phyloP scores from a whole-genome alignment of 1,140 invertebrate genomes.

The Maconellicoccus hirsutus region DNA sequence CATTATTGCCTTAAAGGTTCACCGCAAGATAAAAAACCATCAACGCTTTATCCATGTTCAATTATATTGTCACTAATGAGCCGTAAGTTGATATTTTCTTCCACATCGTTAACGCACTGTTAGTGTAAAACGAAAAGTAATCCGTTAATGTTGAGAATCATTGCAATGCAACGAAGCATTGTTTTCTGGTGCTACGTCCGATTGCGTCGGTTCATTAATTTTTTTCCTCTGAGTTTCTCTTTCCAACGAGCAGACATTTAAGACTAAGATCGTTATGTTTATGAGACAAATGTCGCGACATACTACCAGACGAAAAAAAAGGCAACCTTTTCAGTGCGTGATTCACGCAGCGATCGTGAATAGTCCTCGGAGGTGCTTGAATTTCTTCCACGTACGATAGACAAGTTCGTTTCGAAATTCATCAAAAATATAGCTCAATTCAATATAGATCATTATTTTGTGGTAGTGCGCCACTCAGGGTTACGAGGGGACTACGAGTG shows the following conservation, averaged over 20 bases:
- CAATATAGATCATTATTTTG: too few species aligned
- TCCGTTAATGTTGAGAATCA: slow-evolving; percentile 4
- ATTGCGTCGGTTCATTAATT: slow-evolving; percentile 8
- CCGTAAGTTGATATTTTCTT: neutral
- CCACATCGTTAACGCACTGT: neutral
- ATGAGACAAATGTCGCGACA: slow-evolving; percentile 13
- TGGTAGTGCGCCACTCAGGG: too few species aligned
- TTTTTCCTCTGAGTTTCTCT: neutral
- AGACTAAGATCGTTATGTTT: slow-evolving; percentile 8
- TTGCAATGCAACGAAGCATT: neutral
- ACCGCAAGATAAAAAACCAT: too few species aligned
- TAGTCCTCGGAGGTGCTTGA: neutral
- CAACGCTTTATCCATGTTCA: neutral
- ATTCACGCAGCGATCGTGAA: slow-evolving; percentile 12
- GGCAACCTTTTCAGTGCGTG: neutral
- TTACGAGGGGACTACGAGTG: too few species aligned
- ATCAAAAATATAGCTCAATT: too few species aligned
- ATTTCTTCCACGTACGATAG: neutral
- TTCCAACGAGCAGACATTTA: neutral
- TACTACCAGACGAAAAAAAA: slow-evolving; percentile 14
- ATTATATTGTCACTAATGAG: neutral
- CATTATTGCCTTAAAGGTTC: too few species aligned
- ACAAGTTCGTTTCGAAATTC: too few species aligned
- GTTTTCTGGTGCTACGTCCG: neutral
- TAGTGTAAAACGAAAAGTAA: neutral